Base-by-base conservation (phyloP, 2,797 vertebrate species). In the Aldrovandia affinis region DNA sequence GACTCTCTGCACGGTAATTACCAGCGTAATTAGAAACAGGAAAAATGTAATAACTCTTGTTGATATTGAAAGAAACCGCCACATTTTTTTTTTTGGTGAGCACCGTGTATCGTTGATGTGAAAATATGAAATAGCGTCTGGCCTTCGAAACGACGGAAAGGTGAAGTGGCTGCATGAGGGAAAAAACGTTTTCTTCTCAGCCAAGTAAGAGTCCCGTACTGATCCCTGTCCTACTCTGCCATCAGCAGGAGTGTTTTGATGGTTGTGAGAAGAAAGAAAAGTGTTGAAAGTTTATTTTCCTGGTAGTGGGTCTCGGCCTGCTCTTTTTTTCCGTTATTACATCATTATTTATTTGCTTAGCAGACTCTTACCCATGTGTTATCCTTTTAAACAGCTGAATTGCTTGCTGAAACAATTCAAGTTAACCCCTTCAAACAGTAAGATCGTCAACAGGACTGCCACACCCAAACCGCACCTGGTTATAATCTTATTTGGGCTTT, bases 121-220 rank as follows among this genome's bases (percentile, higher is more conserved):
- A 85, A 84, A 83, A 90, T 91, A 84, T 88, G 87, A 91, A 92
- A 85, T 85, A 80, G 75, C 80, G 88, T 86, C 93, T 88, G 92
- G 92, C 93, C 90, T 90, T 92, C 91, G 92, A 85, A 65, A 68
- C 90, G 91, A 92, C 90, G 39, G 92, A 88, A 87, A 68, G 80
- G 83, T 85, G 87, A 89, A 88, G 81, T 86, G 81, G 87, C 87
- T 89, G 88, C 52, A 81, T 50, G 83, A 89, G 89, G 88, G 83
- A 87, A 82, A 92, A 83, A 87, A 86, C 83, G 80, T 86, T 85
- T 88, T 84, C 77, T 91, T 93, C 39, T 75, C 39, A 22, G 54
- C 79, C 54, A 81, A 57, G 7, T 54, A 14, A 68, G 36, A 77
- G 75, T 59, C 47, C 9, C 20, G 61, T 42, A 30, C 59, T 55